Base-by-base conservation (phyloP, 2,797 vertebrate species). In the Psittacula echo region DNA sequence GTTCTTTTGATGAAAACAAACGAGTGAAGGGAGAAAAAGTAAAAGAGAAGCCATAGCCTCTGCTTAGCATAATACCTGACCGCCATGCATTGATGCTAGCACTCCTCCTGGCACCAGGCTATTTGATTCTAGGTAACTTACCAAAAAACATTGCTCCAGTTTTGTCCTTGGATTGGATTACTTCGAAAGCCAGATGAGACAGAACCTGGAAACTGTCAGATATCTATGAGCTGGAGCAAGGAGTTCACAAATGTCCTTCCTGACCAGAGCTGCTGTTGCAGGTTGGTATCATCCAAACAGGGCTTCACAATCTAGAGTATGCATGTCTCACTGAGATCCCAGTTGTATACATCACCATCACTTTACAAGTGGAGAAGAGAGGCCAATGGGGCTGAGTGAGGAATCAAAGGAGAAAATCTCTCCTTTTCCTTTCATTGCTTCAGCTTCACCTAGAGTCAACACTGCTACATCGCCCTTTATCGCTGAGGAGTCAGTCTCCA, bases 1-100 rank as follows among this genome's bases (percentile, higher is more conserved):
- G n/a, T 80, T 91, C 45, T 88, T 91, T 78, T 58, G 21, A 30
- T 72, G 58, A 83, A 74, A 77, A 74, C 12, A 83, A 61, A 91
- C 30, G 11, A 77, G 1, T 15, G 13, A 53, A 92, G 47, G 23
- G 13, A 4, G 4, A 39, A 64, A 47, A 71, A 50, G 24, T 7
- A 10, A 44, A 89, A 89, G 44, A 44, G 23, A 77, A 85, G 16
- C 34, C 22, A 23, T 20, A 10, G 39, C 10, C 67, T 71, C 74
- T 61, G 20, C 50, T 77, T 64, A 48, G 20, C 17, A 53, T 65
- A 68, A 5, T 8, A 29, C 7, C 24, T 77, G 23, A 32, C 14
- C 75, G 51, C 30, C 13, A 1, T 23, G 32, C 34, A 78, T 53
- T 50, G 32, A 41, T 47, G 53, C 16, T 45, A 15, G 9, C 21